These are phyloP conservation scores for Canis aureus DNA, from an alignment of 2,113 vertebrate genomes.

Conservation along the genomic window DNA sequence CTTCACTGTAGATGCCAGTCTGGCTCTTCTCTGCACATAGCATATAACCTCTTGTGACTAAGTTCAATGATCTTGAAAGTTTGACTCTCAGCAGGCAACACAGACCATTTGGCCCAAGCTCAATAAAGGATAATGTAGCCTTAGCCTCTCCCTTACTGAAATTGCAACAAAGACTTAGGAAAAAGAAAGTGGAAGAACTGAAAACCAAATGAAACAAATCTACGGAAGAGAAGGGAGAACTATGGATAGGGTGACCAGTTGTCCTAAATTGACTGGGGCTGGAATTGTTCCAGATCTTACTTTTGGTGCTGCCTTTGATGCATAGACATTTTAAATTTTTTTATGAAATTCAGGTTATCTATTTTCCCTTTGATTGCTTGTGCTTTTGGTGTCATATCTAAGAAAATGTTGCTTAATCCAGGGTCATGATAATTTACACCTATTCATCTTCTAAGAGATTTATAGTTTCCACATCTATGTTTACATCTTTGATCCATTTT, in stretches of 20 bases:
- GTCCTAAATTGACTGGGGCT: constrained; percentile 37
- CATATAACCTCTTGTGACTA: neutral
- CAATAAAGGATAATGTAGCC: neutral
- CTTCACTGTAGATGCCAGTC: neutral
- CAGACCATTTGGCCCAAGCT: neutral
- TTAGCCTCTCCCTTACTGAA: constrained; percentile 40
- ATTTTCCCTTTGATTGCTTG: neutral
- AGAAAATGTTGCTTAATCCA: neutral
- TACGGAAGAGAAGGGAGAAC: neutral
- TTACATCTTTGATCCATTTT: neutral
- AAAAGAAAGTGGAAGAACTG: constrained; percentile 40
- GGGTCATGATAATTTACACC: neutral
- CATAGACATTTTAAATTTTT: neutral
- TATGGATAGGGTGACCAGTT: neutral
- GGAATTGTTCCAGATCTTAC: neutral
- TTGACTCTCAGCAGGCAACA: constrained; percentile 36
- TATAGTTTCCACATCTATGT: neutral
- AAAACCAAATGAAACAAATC: constrained; percentile 35
- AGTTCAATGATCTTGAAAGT: constrained; percentile 55
- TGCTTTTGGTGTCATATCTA: neutral
- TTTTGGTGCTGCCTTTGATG: neutral
- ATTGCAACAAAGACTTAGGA: constrained; percentile 22
- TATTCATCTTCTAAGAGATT: neutral
- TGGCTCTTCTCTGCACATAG: neutral
- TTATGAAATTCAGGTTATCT: neutral